Evolutionary conservation across 2,797 vertebrate genomes (phyloP), one percentile per base, ranked within the genome.

Genomic region (Anabacerthia variegaticeps): DNA sequence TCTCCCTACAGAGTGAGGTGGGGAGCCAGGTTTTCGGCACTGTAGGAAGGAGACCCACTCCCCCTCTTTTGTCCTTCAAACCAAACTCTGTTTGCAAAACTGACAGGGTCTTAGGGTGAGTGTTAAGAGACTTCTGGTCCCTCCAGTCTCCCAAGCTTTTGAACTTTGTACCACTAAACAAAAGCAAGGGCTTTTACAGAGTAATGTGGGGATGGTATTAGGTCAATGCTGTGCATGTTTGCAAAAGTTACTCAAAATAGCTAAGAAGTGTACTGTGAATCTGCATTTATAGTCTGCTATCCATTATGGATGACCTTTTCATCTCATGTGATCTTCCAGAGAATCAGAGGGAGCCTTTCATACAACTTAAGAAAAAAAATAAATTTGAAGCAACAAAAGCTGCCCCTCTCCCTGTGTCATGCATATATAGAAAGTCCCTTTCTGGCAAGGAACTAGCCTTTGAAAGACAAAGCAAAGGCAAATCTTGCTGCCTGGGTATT

Each of bases 391-490:
- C 54, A 80, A 54, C 49, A 67, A 63, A 89, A 74, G 12, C 22
- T 78, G 27, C 34, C 58, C 34, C 59, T 90, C 3, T 0, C 65
- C 37, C 74, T 61, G 44, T 79, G 68, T 82, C 13, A 0, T 74
- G 26, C 41, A 9, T 82, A 26, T 49, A 54, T 9, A 68, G 48
- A 79, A 92, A 74, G 49, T 86, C 34, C 91, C 61, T 67, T 91
- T 56, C 65, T 93, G 88, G 59, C 48, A 58, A 71, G 74, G 61
- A 94, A 30, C 37, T 66, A 55, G 77, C 52, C 39, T 83, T 73
- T 7, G 1, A 89, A 95, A 95, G 83, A 77, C 85, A 95, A 85
- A 94, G 65, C 77, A 95, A 95, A 96, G 92, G 55, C 94, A 85
- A 80, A 65, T 89, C 74, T 95, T 93, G 61, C 92, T 90, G 85